phyloP scores from a whole-genome alignment of 2,113 vertebrate genomes.

The Misgurnus anguillicaudatus region DNA sequence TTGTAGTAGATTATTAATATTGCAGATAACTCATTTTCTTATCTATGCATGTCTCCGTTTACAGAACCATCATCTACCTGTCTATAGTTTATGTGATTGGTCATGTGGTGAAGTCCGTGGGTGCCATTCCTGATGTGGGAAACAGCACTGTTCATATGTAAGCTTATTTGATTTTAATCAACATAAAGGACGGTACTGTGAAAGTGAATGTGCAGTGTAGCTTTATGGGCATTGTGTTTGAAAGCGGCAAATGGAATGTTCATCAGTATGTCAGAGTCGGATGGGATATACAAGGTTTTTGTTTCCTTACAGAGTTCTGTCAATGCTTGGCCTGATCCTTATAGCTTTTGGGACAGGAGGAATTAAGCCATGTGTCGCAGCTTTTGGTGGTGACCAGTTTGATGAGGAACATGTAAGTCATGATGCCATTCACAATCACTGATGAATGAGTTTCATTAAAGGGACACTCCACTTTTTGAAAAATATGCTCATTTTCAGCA shows the following conservation, averaged over 20 bases:
- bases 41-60: conserved; percentile 22
- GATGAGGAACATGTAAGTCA: conserved; percentile 85
- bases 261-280: too few relatives aligned
- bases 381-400: conserved; percentile 98
- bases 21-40: not conserved
- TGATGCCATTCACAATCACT: not conserved
- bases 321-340: conserved; percentile 86
- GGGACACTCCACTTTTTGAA: too few relatives aligned
- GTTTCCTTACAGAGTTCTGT: conserved; percentile 75
- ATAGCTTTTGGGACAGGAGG: conserved; percentile 96
- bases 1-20: not conserved
- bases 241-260: too few relatives aligned
- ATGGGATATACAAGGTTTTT: not conserved
- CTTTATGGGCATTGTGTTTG: not conserved
- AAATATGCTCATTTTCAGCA: too few relatives aligned
- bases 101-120: conserved; percentile 93
- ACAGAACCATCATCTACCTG: conserved; percentile 96
- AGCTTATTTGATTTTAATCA: conserved; percentile 63
- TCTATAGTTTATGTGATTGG: conserved; percentile 93
- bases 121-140: conserved; percentile 88
- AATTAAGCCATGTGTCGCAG: conserved; percentile 96
- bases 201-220: not conserved
- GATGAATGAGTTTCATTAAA: too few relatives aligned
- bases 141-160: conserved; percentile 83
- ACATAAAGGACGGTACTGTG: not conserved